Percentiles rank a stretch among this genome's conserved stretches.
Evolutionary conservation across 2,888 invertebrate species (phyloP).

Genomic region (Tinea semifulvella): DNA sequence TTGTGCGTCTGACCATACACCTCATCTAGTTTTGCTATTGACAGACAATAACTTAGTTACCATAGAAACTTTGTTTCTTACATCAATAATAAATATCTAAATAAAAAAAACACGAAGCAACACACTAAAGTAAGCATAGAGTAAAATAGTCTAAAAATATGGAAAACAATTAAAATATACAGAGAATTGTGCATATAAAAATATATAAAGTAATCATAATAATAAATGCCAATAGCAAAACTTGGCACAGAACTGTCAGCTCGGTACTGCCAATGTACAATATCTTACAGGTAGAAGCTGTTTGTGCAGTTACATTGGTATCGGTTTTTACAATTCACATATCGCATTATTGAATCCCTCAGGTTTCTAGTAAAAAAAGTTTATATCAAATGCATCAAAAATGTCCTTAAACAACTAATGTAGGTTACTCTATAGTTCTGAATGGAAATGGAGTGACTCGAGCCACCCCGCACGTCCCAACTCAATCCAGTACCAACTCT

Average conservation of each 20-base stretch:
- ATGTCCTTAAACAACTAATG: constrained; percentile 66
- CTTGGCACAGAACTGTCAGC: constrained; percentile 59
- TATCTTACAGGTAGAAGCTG: constrained; percentile 64
- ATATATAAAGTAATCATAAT: no score
- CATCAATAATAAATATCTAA: constrained; percentile 38
- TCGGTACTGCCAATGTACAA: constrained; percentile 66
- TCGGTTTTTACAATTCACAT: constrained; percentile 58
- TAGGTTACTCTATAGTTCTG: constrained; percentile 55
- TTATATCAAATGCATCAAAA: constrained; percentile 67
- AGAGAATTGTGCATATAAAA: constrained; percentile 40
- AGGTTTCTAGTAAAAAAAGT: constrained; percentile 67
- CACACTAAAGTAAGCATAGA: constrained; percentile 60
- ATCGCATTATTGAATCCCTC: constrained; percentile 47
- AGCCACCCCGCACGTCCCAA: constrained; percentile 37
- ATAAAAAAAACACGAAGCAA: constrained; percentile 55
- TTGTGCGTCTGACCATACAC: no score
- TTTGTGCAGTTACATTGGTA: constrained; percentile 57
- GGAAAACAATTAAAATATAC: constrained; percentile 44
- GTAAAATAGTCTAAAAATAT: constrained; percentile 55
- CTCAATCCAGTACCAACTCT: constrained; percentile 55
- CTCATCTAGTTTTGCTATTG: constrained; percentile 68
- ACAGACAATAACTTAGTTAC: constrained; percentile 57
- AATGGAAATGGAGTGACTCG: constrained; percentile 44
- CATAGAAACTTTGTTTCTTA: constrained; percentile 62
- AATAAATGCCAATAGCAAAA: constrained; percentile 60